Base-by-base conservation (phyloP, 2,888 invertebrate species). In the Alentia gelatinosa region DNA sequence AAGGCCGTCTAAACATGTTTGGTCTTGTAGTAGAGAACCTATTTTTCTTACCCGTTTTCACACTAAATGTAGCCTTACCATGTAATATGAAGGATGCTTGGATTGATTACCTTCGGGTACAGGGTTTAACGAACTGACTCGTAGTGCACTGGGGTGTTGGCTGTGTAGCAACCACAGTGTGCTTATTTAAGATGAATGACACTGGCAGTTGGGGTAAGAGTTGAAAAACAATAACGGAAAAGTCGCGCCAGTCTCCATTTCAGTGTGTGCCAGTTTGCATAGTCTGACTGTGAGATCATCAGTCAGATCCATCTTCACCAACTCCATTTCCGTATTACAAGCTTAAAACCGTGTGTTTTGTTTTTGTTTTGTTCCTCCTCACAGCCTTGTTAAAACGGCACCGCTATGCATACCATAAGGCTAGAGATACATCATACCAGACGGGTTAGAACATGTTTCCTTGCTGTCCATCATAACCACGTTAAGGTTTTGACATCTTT, bases 1-100 rank as follows among this genome's bases (percentile, higher is more conserved):
- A 50, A 42, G 47, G 9, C 86, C 47, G 47, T 86, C 86, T 50
- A 86, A 86, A 86, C 86, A 86, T 86, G 86, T 86, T 47, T 86
- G 23, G 86, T 50, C 86, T 47, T 47, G 86, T 86, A 42, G 47
- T 30, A 9, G 37, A 4, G 33, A 15, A 79, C 79, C 9, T 33
- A 12, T 86, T 86, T 86, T 86, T 42, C 42, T 86, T 26, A 4
- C 86, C 79, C 30, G 5, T 15, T 86, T 86, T 15, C 84, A 26
- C 35, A 35, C 30, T 15, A 79, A 35, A 37, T 79, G 39, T 79
- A 39, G 79, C 9, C 79, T 39, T 9, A 56, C 23, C 68, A 68
- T 68, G 68, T 68, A 30, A 68, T 68, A 68, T 12, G 3, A 19
- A 79, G 79, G 1, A 79, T 12, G 37, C 79, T 39, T 12, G 12